phyloP scores from a whole-genome alignment of 2,113 vertebrate genomes.

The Zosterops borbonicus region DNA sequence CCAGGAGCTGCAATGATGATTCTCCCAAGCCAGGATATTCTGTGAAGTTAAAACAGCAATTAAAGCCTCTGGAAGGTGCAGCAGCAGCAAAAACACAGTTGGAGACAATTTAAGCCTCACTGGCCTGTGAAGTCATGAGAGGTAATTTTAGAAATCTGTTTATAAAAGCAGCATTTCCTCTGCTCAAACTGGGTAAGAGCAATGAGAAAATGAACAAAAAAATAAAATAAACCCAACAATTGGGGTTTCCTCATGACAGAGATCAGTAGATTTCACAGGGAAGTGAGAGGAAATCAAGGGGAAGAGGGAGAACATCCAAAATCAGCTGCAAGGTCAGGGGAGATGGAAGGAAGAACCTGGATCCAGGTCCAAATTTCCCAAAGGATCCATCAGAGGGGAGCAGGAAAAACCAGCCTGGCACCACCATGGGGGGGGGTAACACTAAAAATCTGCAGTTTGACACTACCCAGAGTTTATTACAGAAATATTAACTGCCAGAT shows the following conservation, averaged over 20 bases:
- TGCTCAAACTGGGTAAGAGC: background rate
- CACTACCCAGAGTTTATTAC: background rate
- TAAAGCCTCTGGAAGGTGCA: background rate
- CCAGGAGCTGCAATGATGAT: background rate
- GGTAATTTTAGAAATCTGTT: background rate
- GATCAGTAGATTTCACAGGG: background rate
- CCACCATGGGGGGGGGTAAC: accelerated
- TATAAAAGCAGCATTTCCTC: background rate
- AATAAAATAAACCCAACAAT: background rate
- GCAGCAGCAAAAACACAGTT: background rate
- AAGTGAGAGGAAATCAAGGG: background rate
- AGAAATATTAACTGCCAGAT: background rate
- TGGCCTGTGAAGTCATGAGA: background rate
- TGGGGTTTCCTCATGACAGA: background rate
- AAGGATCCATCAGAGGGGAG: background rate
- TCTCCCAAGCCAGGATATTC: background rate
- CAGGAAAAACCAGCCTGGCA: background rate
- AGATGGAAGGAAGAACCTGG: background rate
- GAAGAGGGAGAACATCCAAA: background rate
- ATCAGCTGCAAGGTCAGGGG: background rate
- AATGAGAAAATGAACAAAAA: background rate
- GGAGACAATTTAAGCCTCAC: background rate
- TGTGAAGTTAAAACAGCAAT: background rate
- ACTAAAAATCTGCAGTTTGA: background rate
- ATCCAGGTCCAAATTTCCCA: background rate